These are phyloP conservation scores for Cryptophagus acutangulus DNA, from an alignment of 2,888 invertebrate species.

Conservation along the genomic window DNA sequence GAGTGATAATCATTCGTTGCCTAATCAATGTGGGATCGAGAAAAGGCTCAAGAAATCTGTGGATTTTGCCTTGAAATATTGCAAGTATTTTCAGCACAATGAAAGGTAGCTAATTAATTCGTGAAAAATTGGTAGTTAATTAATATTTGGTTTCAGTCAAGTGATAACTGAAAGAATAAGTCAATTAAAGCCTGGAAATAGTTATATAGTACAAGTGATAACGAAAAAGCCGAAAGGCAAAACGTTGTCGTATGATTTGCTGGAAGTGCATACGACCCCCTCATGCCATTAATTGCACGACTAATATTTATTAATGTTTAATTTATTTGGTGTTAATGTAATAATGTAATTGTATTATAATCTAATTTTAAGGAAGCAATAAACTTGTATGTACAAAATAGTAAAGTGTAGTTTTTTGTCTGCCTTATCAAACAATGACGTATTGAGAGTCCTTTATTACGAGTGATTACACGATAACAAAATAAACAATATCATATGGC, in stretches of 20 bases:
- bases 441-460: too few relatives aligned
- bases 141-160: background rate
- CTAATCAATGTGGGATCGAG: conserved; percentile 50
- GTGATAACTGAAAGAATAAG: conserved; percentile 50
- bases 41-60: conserved; percentile 44
- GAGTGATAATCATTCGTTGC: conserved; percentile 33
- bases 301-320: too few relatives aligned
- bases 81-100: conserved; percentile 38
- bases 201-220: conserved; percentile 56
- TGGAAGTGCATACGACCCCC: conserved; percentile 48
- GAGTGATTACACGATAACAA: too few relatives aligned
- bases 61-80: conserved; percentile 41
- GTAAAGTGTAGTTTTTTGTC: too few relatives aligned
- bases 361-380: too few relatives aligned
- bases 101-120: conserved; percentile 29
- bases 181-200: conserved; percentile 51
- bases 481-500: too few relatives aligned
- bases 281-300: conserved; percentile 29
- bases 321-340: too few relatives aligned
- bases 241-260: conserved; percentile 55
- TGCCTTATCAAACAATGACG: too few relatives aligned
- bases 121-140: conserved; percentile 26
- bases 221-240: conserved; percentile 54
- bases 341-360: too few relatives aligned
- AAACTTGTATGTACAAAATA: too few relatives aligned